Evolutionary conservation across 2,888 invertebrate genomes (phyloP).

Genomic region (Cheilosia pagana): DNA sequence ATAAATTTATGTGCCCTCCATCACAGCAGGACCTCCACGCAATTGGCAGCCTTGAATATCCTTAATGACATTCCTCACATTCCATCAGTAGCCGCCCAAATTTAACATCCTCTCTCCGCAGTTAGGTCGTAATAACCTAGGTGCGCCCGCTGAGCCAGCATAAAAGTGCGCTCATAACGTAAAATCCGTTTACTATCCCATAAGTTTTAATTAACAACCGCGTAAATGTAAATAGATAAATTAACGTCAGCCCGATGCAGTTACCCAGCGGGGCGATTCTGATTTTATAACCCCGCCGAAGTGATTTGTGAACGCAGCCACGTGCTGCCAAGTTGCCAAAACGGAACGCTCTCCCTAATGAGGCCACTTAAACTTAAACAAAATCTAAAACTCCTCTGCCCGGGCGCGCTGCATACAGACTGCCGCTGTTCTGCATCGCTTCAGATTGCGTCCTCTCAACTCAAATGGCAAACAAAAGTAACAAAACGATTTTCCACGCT

Average conservation of each 20-base stretch:
- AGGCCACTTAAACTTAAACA: background rate
- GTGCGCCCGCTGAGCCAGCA: conserved; percentile 10
- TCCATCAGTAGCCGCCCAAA: background rate
- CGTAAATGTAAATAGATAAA: conserved; percentile 28
- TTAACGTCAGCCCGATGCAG: conserved; percentile 4
- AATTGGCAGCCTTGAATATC: background rate
- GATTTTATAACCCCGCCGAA: conserved; percentile 1
- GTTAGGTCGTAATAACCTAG: background rate
- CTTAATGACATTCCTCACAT: background rate
- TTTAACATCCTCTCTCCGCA: conserved; percentile 5
- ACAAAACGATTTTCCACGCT: conserved; percentile 68
- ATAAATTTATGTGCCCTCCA: too few relatives aligned
- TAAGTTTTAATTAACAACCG: conserved; percentile 26
- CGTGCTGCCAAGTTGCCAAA: conserved; percentile 1
- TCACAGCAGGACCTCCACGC: too few relatives aligned
- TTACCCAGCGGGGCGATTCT: background rate
- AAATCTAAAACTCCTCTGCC: too few relatives aligned
- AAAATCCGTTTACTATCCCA: conserved; percentile 22
- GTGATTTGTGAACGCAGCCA: background rate
- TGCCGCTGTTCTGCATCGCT: conserved; percentile 63
- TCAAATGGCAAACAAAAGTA: conserved; percentile 7
- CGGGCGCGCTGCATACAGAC: too few relatives aligned
- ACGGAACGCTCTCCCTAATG: background rate
- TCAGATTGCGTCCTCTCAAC: conserved; percentile 57
- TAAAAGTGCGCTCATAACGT: background rate